A percentile compares a stretch with the other conserved stretches of the same genome.
Evolutionary conservation across 2,888 invertebrate species (phyloP).

Genomic region (Antitype chi): DNA sequence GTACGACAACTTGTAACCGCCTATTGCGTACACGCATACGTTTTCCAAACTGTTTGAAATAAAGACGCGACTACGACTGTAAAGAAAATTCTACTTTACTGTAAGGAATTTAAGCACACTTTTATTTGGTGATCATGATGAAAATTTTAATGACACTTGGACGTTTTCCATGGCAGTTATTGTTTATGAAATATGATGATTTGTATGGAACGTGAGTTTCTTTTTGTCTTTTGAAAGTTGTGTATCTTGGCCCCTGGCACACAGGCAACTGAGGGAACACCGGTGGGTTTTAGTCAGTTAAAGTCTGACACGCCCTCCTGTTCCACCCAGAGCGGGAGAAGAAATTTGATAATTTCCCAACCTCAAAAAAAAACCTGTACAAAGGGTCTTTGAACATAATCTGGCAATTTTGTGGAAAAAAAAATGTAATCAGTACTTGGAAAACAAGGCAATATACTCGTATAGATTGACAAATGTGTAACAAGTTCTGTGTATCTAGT

Average conservation of each 20-base stretch:
- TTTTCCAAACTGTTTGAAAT: constrained; percentile 62
- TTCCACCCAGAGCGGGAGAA: too few species aligned
- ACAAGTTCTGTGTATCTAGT: background rate
- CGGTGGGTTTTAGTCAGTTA: too few species aligned
- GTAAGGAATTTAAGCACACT: background rate
- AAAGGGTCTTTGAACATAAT: background rate
- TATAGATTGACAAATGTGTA: background rate
- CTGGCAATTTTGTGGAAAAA: background rate
- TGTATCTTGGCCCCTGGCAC: too few species aligned
- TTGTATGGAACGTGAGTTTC: constrained; percentile 35
- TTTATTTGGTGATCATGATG: background rate
- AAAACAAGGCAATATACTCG: background rate
- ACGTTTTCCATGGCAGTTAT: constrained; percentile 41
- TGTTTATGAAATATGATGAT: constrained; percentile 52
- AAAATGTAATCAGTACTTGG: background rate
- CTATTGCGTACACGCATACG: constrained; percentile 68
- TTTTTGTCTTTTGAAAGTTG: constrained; percentile 39
- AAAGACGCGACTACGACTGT: constrained; percentile 1
- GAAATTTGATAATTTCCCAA: too few species aligned
- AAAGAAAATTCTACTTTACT: constrained; percentile 34
- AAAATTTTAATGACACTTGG: constrained; percentile 35
- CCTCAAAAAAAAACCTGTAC: too few species aligned
- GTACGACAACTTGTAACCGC: constrained; percentile 65
- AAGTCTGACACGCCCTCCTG: too few species aligned
- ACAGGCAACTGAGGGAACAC: too few species aligned